Conservation (phyloP, 2,888 invertebrate genomes). For the Cryptocephalus primarius region DNA sequence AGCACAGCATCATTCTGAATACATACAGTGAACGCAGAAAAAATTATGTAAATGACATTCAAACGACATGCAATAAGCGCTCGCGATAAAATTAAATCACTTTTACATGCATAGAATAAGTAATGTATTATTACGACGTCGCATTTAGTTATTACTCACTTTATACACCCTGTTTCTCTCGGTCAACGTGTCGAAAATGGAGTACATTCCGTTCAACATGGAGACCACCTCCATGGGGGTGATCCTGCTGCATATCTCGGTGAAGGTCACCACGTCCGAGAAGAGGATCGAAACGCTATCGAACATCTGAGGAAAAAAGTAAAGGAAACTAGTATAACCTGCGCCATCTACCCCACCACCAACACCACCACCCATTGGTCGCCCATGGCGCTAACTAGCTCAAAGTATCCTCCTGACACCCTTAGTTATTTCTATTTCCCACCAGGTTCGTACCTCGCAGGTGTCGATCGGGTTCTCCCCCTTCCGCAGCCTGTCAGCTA, state of each 20-base stretch:
- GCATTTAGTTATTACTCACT: constrained; percentile 50
- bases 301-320: constrained; percentile 64
- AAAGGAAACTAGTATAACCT: not conserved
- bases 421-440: too few species aligned
- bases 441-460: constrained; percentile 70
- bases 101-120: too few species aligned
- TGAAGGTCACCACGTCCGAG: constrained; percentile 96
- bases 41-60: too few species aligned
- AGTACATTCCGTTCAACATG: constrained; percentile 95
- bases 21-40: too few species aligned
- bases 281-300: constrained; percentile 92
- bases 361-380: too few species aligned
- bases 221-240: constrained; percentile 97
- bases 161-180: constrained; percentile 91
- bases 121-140: too few species aligned
- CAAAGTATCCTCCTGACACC: too few species aligned
- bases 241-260: constrained; percentile 91
- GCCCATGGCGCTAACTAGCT: too few species aligned
- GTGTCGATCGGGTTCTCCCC: constrained; percentile 96
- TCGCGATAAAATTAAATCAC: too few species aligned
- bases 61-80: too few species aligned
- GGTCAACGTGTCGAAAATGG: constrained; percentile 90
- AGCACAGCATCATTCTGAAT: too few species aligned
- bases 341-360: not conserved
- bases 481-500: constrained; percentile 82